These are phyloP conservation scores for Cyclura pinguis DNA, from an alignment of 2,797 vertebrate genomes.

Conservation along the genomic window DNA sequence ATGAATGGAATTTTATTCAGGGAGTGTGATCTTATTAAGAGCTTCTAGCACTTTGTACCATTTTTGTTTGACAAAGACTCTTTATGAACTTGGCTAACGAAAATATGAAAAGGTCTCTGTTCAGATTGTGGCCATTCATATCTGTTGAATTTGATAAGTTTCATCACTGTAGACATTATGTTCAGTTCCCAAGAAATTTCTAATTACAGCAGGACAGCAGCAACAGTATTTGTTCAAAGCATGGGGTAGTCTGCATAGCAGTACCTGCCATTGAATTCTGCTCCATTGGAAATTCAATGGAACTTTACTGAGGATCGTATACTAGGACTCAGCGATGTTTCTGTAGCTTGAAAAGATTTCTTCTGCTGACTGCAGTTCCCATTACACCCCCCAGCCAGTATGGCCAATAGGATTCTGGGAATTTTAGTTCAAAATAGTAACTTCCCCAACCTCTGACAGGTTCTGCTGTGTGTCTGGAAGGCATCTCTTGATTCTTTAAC, in stretches of 20 bases:
- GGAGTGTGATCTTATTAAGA: background rate
- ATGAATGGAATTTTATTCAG: background rate
- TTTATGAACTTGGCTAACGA: background rate
- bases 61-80: conserved; percentile 4
- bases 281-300: background rate
- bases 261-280: background rate
- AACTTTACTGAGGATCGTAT: background rate
- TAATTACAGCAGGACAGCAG: background rate
- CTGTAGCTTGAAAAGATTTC: background rate
- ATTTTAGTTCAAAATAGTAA: no score
- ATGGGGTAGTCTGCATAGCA: background rate
- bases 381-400: no score
- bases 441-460: no score
- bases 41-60: background rate
- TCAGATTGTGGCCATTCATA: background rate
- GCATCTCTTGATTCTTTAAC: background rate
- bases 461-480: background rate
- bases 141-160: background rate
- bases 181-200: background rate
- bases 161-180: background rate
- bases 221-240: background rate
- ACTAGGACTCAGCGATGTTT: no score
- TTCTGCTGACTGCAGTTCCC: background rate
- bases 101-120: background rate
- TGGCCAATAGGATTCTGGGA: no score